A percentile compares a stretch with the other conserved stretches of the same genome.
phyloP scores from a whole-genome alignment of 2,797 vertebrate species.

The Pachyuromys duprasi region DNA sequence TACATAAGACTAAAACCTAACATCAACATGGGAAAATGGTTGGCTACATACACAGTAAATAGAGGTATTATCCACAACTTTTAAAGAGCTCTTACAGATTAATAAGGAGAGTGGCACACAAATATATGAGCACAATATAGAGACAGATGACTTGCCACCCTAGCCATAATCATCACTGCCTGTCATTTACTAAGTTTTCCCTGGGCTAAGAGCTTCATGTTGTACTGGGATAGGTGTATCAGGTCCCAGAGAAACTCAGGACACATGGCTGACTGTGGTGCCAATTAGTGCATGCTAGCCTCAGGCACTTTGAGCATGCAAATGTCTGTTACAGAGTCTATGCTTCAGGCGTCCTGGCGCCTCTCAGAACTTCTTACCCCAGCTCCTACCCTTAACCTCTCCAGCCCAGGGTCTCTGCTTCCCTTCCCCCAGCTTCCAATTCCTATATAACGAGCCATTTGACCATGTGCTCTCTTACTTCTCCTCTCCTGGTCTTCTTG shows the following conservation, averaged over 20 bases:
- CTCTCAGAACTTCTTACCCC: too few species aligned
- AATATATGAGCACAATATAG: not conserved
- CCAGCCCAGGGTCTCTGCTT: not conserved
- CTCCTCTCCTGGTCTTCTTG: not conserved
- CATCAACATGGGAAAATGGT: not conserved
- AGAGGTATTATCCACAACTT: conserved; percentile 30
- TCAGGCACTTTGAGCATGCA: not conserved
- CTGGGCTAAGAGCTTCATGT: not conserved
- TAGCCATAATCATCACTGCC: not conserved
- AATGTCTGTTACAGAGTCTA: too few species aligned
- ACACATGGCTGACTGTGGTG: not conserved
- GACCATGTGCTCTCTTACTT: not conserved
- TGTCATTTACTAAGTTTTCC: not conserved
- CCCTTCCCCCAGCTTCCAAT: not conserved
- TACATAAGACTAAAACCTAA: conserved; percentile 14
- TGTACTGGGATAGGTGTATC: not conserved
- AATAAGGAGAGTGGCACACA: not conserved
- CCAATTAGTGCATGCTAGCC: not conserved
- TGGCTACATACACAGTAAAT: not conserved
- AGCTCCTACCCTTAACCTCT: not conserved
- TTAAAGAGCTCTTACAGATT: not conserved
- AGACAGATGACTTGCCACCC: not conserved
- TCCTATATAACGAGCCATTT: not conserved
- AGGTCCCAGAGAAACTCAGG: not conserved
- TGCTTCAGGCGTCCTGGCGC: not conserved